Evolutionary conservation across 2,888 invertebrate species (phyloP).

Genomic region (Philereme vetulata): DNA sequence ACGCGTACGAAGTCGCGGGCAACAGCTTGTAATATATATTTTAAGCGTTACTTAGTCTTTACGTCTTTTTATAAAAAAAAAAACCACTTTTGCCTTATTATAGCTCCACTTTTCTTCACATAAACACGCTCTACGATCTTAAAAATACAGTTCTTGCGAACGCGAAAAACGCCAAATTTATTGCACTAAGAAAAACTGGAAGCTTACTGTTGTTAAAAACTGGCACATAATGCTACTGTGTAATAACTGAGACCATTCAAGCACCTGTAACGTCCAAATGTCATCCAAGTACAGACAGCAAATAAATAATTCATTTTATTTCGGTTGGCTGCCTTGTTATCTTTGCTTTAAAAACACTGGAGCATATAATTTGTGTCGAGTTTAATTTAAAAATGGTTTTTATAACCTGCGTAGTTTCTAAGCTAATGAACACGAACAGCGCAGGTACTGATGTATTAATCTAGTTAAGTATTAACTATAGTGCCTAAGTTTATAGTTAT

Average conservation of each 20-base stretch:
- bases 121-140: background rate
- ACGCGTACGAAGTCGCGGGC: too few species aligned
- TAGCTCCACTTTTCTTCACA: constrained; percentile 5
- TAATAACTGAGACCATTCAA: constrained; percentile 51
- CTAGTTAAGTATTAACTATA: too few species aligned
- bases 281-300: constrained; percentile 45
- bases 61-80: background rate
- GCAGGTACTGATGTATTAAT: too few species aligned
- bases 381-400: too few species aligned
- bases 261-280: constrained; percentile 47
- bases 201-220: constrained; percentile 41
- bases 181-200: constrained; percentile 44
- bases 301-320: constrained; percentile 37
- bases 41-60: background rate
- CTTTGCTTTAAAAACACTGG: background rate
- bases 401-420: too few species aligned
- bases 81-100: background rate
- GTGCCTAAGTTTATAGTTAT: too few species aligned
- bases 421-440: too few species aligned
- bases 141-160: constrained; percentile 28
- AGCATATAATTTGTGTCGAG: too few species aligned
- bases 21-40: too few species aligned
- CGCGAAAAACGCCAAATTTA: constrained; percentile 26
- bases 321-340: background rate
- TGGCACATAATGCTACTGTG: constrained; percentile 50